These are phyloP conservation scores for Actenoides lindsayi DNA, from an alignment of 2,113 vertebrate genomes.

Conservation along the genomic window DNA sequence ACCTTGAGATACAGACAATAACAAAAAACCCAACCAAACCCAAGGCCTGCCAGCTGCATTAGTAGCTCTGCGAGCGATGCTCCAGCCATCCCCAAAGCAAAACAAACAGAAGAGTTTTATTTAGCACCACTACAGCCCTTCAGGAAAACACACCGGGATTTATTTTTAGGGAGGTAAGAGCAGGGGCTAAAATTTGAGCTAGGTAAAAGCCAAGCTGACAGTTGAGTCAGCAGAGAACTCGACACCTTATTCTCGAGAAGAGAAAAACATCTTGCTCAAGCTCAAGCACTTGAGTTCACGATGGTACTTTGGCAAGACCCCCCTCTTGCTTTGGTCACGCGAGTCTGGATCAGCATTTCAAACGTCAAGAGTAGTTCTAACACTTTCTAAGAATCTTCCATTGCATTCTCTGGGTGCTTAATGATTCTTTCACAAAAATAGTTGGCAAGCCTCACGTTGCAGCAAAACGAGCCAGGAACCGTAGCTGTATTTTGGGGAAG, in stretches of 20 bases:
- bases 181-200: neutral
- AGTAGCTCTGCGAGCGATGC: neutral
- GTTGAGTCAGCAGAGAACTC: neutral
- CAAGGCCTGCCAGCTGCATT: neutral
- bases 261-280: constrained; percentile 5
- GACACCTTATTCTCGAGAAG: constrained; percentile 5
- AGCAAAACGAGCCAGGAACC: neutral
- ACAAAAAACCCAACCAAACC: neutral
- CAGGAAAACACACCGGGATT: neutral
- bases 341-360: constrained; percentile 17
- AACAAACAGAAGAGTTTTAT: neutral
- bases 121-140: constrained; percentile 20
- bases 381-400: constrained; percentile 61
- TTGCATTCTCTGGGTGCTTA: neutral
- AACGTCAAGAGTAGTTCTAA: neutral
- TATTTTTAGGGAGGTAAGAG: constrained; percentile 24
- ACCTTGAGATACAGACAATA: neutral
- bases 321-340: neutral
- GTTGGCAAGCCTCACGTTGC: neutral
- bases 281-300: neutral
- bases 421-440: neutral
- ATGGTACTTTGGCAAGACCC: neutral
- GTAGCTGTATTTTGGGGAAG: neutral
- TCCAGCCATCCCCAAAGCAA: neutral
- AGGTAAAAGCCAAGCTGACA: neutral